Percentiles rank a stretch among this genome's conserved stretches.
Evolutionary conservation across 2,113 vertebrate genomes (phyloP).

Genomic region (Octodon degus): DNA sequence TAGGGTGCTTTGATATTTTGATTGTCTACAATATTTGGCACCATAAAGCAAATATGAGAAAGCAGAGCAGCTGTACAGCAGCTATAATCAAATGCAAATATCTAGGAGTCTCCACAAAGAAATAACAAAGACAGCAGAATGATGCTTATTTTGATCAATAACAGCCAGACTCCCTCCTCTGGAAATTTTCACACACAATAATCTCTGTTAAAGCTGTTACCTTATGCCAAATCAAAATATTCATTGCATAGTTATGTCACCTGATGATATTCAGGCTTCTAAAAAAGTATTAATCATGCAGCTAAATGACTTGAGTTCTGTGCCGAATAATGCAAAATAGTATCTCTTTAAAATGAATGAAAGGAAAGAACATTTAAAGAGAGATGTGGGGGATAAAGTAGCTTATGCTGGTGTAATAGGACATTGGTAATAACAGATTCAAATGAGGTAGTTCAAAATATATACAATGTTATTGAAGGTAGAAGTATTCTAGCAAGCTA

Average conservation of each 20-base stretch:
- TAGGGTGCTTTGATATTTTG: conserved; percentile 42
- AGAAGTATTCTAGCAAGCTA: conserved; percentile 23
- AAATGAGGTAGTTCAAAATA: background rate
- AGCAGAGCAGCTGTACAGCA: conserved; percentile 54
- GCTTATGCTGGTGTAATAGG: background rate
- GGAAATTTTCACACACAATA: conserved; percentile 67
- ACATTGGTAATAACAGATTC: conserved; percentile 38
- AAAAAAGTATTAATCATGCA: conserved; percentile 59
- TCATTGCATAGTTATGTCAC: conserved; percentile 9
- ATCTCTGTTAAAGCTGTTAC: conserved; percentile 50
- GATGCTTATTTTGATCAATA: conserved; percentile 62
- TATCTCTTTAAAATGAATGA: conserved; percentile 58
- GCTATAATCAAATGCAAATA: conserved; percentile 63
- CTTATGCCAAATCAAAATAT: conserved; percentile 55
- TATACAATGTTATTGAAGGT: background rate
- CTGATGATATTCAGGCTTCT: conserved; percentile 8
- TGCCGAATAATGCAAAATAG: conserved; percentile 56
- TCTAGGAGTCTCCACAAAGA: conserved; percentile 23
- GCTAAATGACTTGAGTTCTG: conserved; percentile 5
- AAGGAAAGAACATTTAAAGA: conserved; percentile 56
- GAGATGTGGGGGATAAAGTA: conserved; percentile 12
- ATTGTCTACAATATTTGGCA: conserved; percentile 54
- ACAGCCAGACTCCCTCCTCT: conserved; percentile 6
- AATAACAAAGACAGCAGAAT: conserved; percentile 53
- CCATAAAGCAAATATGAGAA: conserved; percentile 49